Conservation (phyloP, 2,797 vertebrate genomes). For the Graptemys geographica region DNA sequence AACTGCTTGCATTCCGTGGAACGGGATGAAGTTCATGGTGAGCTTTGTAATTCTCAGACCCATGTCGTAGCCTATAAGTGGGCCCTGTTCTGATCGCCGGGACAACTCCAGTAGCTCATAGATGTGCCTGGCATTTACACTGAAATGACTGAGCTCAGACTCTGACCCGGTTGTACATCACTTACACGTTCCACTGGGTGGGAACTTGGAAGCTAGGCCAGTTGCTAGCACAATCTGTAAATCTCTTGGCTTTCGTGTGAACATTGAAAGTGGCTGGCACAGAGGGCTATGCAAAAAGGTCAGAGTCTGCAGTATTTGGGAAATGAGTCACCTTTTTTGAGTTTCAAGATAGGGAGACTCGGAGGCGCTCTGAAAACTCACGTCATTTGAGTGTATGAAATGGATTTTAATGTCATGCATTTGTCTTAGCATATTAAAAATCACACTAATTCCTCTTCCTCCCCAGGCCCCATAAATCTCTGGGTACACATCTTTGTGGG, state of each 20-base stretch:
- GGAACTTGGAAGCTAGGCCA: accelerated
- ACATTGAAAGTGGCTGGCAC: neutral
- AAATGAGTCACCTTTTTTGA: conserved; percentile 66
- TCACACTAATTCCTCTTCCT: neutral
- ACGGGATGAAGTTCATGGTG: neutral
- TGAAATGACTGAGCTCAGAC: accelerated
- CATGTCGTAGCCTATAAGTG: neutral
- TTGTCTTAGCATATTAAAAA: neutral
- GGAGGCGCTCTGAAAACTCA: neutral
- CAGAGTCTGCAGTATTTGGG: conserved; percentile 66
- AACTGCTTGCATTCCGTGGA: conserved; percentile 9
- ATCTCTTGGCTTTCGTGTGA: neutral
- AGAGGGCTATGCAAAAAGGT: neutral
- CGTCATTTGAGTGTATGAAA: neutral
- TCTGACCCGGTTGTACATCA: neutral
- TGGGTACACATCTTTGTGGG: neutral
- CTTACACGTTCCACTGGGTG: accelerated
- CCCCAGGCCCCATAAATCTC: accelerated
- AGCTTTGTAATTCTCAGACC: neutral
- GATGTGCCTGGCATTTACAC: accelerated
- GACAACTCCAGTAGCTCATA: accelerated
- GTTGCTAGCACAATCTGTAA: accelerated
- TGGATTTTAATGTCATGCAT: accelerated
- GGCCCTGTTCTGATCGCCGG: neutral
- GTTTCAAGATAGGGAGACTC: conserved; percentile 37